Conservation (phyloP, 2,888 invertebrate genomes). For the Hoplodrina ambigua region DNA sequence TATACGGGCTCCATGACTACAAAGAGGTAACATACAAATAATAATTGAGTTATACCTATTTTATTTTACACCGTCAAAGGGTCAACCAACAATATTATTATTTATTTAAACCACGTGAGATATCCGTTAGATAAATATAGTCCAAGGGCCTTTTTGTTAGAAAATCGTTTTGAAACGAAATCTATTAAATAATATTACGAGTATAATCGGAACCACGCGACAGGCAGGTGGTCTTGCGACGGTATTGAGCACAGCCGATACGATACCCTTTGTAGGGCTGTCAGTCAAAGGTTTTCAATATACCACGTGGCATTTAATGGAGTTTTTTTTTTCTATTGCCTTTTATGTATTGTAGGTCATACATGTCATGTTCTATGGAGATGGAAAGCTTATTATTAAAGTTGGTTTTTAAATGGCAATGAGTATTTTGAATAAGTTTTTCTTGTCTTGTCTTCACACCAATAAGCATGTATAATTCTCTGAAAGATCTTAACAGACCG, state of each 20-base stretch:
- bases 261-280: conserved; percentile 53
- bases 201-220: conserved; percentile 56
- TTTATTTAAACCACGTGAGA: background rate
- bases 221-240: conserved; percentile 63
- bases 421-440: background rate
- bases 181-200: conserved; percentile 53
- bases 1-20: too few relatives aligned
- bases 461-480: too few relatives aligned
- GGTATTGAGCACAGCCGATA: conserved; percentile 44
- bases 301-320: conserved; percentile 42
- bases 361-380: conserved; percentile 2
- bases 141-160: conserved; percentile 4
- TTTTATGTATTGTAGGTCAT: conserved; percentile 18
- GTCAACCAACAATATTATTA: conserved; percentile 2
- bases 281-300: conserved; percentile 38
- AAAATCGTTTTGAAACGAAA: conserved; percentile 38
- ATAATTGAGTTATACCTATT: background rate
- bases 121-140: conserved; percentile 26
- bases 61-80: conserved; percentile 3
- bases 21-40: too few relatives aligned
- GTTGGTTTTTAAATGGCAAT: background rate
- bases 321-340: conserved; percentile 15
- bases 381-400: conserved; percentile 7
- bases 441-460: too few relatives aligned
- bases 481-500: too few relatives aligned